Evolutionary conservation across 2,888 invertebrate species (phyloP).

Genomic region (Pollenia labialis): DNA sequence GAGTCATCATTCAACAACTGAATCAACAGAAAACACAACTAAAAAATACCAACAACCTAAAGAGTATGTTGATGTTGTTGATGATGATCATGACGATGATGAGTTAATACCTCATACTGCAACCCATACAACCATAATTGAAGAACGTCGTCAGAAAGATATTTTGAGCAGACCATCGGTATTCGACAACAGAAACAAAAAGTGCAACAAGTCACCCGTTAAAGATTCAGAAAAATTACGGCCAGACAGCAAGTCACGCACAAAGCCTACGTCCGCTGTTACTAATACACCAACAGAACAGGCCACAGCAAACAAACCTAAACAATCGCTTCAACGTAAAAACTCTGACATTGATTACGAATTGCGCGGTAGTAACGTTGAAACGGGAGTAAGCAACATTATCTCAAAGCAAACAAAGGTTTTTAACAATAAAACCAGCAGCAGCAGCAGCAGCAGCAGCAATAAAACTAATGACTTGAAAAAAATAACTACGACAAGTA

Average conservation of each 20-base stretch:
- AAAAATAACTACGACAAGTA: slow-evolving; percentile 37
- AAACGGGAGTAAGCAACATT: slow-evolving; percentile 64
- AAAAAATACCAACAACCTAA: slow-evolving; percentile 61
- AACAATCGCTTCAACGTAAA: slow-evolving; percentile 64
- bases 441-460: slow-evolving; percentile 35
- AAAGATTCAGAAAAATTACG: slow-evolving; percentile 65
- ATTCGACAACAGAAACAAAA: slow-evolving; percentile 68
- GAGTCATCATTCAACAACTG: slow-evolving; percentile 63
- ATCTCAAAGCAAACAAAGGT: slow-evolving; percentile 68
- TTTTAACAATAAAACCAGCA: slow-evolving; percentile 35
- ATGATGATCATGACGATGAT: slow-evolving; percentile 71
- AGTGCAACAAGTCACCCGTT: slow-evolving; percentile 61
- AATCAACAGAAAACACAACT: slow-evolving; percentile 58
- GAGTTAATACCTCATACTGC: slow-evolving; percentile 75
- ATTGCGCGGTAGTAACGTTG: slow-evolving; percentile 59
- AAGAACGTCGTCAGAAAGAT: slow-evolving; percentile 83
- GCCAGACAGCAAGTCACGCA: slow-evolving; percentile 67
- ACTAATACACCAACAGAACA: slow-evolving; percentile 24
- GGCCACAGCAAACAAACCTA: slow-evolving; percentile 49
- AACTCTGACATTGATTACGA: slow-evolving; percentile 68
- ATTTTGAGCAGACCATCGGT: slow-evolving; percentile 85
- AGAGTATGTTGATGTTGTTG: slow-evolving; percentile 11
- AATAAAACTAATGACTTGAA: slow-evolving; percentile 64
- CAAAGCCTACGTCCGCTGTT: slow-evolving; percentile 50
- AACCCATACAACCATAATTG: slow-evolving; percentile 79